Evolutionary conservation across 1,140 invertebrate species (phyloP), one percentile per base, ranked within the genome.

Genomic region (Intoshia linei): DNA sequence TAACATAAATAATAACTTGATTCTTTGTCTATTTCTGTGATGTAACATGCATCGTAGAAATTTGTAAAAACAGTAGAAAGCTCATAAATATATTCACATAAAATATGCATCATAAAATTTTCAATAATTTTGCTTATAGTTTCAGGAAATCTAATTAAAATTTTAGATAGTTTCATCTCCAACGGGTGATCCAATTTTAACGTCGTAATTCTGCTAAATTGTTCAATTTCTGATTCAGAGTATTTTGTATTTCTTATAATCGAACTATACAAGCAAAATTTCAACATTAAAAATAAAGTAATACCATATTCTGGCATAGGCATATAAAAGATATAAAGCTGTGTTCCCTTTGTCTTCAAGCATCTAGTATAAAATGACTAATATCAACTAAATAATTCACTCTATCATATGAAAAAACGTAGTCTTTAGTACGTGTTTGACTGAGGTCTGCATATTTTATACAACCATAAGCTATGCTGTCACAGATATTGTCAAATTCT

Each of bases 291-390:
- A 7, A 25, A 25, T 25, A 25, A 25, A 7, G 24, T 25, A 25
- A n/a, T 25, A 25, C 24, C 24, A n/a, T 25, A 25, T 7, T 25
- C 24, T 25, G n/a, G 24, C 7, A 37, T 79, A 70, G 11, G 79
- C 77, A 57, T 98, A 98, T 3, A 98, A 55, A 3, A 98, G 59
- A 55, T 98, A 98, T 1, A 90, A 83, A 1, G 90, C 90, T 4
- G 90, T 98, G 49, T 98, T 98, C 2, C 90, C 90, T 55, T 75
- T 73, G 52, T 95, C 87, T 48, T 98, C 83, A 23, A 98, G 62
- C 90, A 98, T 98, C 66, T 75, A 48, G 34, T 50, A 31, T 33
- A 17, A 17, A 33, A 38, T 29, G 15, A 20, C 11, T 22, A 20
- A 17, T 17, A 2, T n/a, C 18, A 22, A 23, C 24, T 22, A 7